phyloP scores from a whole-genome alignment of 1,140 invertebrate species.

The Sarcophaga peregrina region DNA sequence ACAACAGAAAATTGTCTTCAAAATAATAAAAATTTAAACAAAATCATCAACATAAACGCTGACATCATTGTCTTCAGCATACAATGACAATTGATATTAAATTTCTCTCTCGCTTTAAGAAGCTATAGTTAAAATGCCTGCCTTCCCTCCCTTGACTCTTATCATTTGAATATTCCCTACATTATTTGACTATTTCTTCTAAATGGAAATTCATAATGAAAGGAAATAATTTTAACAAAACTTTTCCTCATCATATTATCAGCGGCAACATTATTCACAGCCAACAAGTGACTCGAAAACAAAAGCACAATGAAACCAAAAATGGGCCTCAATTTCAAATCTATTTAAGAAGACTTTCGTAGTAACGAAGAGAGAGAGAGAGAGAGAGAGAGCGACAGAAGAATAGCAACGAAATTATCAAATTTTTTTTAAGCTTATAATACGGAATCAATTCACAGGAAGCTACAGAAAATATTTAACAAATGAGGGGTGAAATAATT shows the following conservation, averaged over 20 bases:
- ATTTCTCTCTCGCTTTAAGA: background rate
- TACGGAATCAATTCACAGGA: too few relatives aligned
- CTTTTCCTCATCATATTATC: background rate
- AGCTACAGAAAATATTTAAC: background rate
- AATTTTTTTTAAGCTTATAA: too few relatives aligned
- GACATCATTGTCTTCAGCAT: background rate
- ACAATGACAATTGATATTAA: conserved; percentile 15
- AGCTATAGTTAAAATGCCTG: too few relatives aligned
- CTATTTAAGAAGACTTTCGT: too few relatives aligned
- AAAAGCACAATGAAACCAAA: too few relatives aligned
- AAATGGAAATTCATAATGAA: conserved; percentile 19
- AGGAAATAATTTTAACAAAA: background rate
- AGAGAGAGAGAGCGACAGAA: too few relatives aligned
- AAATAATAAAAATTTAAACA: background rate
- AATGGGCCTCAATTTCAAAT: too few relatives aligned
- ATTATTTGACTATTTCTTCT: background rate
- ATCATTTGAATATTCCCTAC: too few relatives aligned
- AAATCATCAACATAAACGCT: background rate
- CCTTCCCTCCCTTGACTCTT: too few relatives aligned
- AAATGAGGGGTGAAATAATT: conserved; percentile 13
- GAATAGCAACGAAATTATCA: too few relatives aligned
- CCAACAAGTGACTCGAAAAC: too few relatives aligned
- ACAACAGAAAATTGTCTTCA: background rate
- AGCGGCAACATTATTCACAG: background rate
- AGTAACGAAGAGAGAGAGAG: too few relatives aligned